Evolutionary conservation across 2,797 vertebrate genomes (phyloP), one percentile per base, ranked within the genome.

Genomic region (Syngnathus rostellatus): DNA sequence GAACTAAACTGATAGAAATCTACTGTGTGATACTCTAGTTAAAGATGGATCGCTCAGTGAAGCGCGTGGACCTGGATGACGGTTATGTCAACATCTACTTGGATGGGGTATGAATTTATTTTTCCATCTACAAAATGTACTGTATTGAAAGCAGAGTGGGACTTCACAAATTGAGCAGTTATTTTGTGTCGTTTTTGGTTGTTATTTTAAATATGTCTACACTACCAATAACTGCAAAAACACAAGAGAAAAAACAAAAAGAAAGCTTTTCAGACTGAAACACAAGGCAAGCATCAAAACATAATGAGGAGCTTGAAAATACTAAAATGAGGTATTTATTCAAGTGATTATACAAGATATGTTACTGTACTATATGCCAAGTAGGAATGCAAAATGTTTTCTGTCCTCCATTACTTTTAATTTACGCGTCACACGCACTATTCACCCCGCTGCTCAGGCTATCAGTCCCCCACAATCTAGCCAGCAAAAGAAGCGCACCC

Each of bases 41-140:
- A 71, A 77, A 70, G 65, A 38, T 3, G 0, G 72, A 83, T 19
- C 25, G 2, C 41, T 70, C 73, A 0, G 81, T 91, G 70, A 91
- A 89, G 73, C 86, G 86, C 0, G 82, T 92, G 65, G 91, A 92
- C 1, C 23, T 80, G 54, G 81, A 86, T 0, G 77, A 88, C 4
- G 90, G 85, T 68, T 80, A 66, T 65, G 66, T 90, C 75, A 77
- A 85, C 78, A 86, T 92, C 79, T 92, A 91, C 76, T 65, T 92
- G 45, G 86, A 91, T 0, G 81, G 66, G 79, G 91, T 92, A 81
- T 23, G 86, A 71, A 16, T 8, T 9, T 38, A 6, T 21, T 40
- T 21, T 39, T 37, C 2, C 5, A 8, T 16, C 14, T 16, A 2
- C 16, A 16, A 54, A 25, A 12, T 12, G 11, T 43, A 3, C 41